These are phyloP conservation scores for Cantharis flavilabris DNA, from an alignment of 2,888 invertebrate genomes.

Conservation along the genomic window DNA sequence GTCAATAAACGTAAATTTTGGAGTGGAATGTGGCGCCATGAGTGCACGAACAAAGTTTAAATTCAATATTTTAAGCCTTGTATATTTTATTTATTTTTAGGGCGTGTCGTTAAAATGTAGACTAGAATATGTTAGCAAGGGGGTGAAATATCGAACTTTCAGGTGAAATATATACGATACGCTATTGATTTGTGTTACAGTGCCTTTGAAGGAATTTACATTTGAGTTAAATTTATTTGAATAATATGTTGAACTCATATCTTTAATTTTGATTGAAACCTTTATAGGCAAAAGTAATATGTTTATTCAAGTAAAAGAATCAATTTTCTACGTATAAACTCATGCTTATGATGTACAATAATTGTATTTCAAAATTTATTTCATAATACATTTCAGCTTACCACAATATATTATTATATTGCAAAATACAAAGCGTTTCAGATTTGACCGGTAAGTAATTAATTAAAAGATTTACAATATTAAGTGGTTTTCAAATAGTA, in stretches of 20 bases:
- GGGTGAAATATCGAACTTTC: slow-evolving; percentile 15
- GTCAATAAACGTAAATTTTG: slow-evolving; percentile 45
- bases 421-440: neutral
- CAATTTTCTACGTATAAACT: neutral
- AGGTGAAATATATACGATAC: slow-evolving; percentile 22
- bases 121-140: slow-evolving; percentile 22
- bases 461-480: neutral
- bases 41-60: slow-evolving; percentile 25
- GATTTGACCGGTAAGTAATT: neutral
- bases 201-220: slow-evolving; percentile 8
- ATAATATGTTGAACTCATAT: neutral
- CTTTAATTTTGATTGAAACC: neutral
- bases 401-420: neutral
- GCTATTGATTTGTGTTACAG: slow-evolving; percentile 17
- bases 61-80: slow-evolving; percentile 25
- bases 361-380: neutral
- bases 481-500: neutral
- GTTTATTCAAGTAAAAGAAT: neutral
- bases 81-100: slow-evolving; percentile 27
- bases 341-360: neutral
- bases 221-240: slow-evolving; percentile 1
- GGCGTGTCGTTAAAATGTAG: slow-evolving; percentile 22
- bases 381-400: neutral
- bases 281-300: neutral
- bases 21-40: slow-evolving; percentile 24